A percentile compares a stretch with the other conserved stretches of the same genome.
Conservation (phyloP, 35 echinoderm and acorn worm species). For the Anneissia japonica region DNA sequence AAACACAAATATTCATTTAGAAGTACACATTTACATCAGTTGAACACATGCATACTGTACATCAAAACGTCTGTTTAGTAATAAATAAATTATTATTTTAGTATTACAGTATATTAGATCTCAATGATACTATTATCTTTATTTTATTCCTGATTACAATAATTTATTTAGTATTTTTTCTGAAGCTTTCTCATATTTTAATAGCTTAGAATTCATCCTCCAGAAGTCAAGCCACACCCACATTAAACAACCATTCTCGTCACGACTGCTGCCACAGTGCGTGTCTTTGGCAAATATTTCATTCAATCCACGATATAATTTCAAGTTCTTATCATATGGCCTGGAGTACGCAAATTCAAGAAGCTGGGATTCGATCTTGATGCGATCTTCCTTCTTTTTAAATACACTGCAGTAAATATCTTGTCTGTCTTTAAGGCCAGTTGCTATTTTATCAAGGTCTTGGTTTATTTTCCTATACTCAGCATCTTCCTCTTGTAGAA, state of each 20-base stretch:
- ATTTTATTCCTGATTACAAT: too few species aligned
- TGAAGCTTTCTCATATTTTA: conserved; percentile 23
- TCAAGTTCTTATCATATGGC: conserved; percentile 58
- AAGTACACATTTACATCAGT: too few species aligned
- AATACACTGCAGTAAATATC: conserved; percentile 68
- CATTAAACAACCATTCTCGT: conserved; percentile 65
- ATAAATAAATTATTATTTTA: too few species aligned
- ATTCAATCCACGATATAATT: conserved; percentile 39
- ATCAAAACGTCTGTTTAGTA: too few species aligned
- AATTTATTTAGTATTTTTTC: neutral
- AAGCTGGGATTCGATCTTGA: conserved; percentile 40
- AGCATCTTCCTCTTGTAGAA: neutral
- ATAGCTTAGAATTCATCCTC: conserved; percentile 39
- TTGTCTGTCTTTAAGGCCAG: conserved; percentile 48
- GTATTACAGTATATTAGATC: too few species aligned
- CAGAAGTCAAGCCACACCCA: conserved; percentile 78
- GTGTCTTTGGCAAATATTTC: conserved; percentile 54
- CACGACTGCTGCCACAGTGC: conserved; percentile 5
- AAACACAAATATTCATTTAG: too few species aligned
- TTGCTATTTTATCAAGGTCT: conserved; percentile 50
- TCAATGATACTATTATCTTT: too few species aligned
- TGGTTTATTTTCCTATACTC: conserved; percentile 4
- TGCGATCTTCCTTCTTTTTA: conserved; percentile 5
- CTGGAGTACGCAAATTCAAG: conserved; percentile 33
- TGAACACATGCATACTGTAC: too few species aligned